Evolutionary conservation across 2,888 invertebrate genomes (phyloP).

Genomic region (Thalpophila matura): DNA sequence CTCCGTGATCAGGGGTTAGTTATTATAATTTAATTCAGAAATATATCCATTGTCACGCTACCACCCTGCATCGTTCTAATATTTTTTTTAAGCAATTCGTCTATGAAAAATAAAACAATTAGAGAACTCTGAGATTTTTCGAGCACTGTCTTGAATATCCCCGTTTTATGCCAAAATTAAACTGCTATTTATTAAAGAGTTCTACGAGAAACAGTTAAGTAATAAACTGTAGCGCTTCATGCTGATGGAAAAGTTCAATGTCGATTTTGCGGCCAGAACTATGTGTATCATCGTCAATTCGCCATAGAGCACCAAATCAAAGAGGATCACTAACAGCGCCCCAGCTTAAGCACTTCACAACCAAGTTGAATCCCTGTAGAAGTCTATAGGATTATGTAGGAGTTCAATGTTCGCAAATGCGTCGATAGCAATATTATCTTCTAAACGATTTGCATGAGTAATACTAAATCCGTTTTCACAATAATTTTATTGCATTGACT

Average conservation of each 20-base stretch:
- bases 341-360: slow-evolving; percentile 33
- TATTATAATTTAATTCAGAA: slow-evolving; percentile 10
- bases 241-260: slow-evolving; percentile 19
- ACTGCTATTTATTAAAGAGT: too few species aligned
- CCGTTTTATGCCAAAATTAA: too few species aligned
- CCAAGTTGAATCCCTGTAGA: slow-evolving; percentile 27
- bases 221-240: slow-evolving; percentile 16
- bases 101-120: too few species aligned
- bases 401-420: slow-evolving; percentile 33
- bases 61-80: too few species aligned
- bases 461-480: slow-evolving; percentile 14
- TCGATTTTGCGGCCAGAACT: slow-evolving; percentile 27
- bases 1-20: background rate
- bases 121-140: background rate
- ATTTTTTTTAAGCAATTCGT: too few species aligned
- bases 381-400: slow-evolving; percentile 23
- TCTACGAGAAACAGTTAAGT: slow-evolving; percentile 3
- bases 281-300: slow-evolving; percentile 36
- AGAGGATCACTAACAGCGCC: slow-evolving; percentile 34
- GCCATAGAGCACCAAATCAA: slow-evolving; percentile 37
- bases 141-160: too few species aligned
- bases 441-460: background rate
- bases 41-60: background rate
- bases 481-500: slow-evolving; percentile 10
- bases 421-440: background rate